phyloP scores from a whole-genome alignment of 1,140 invertebrate species.

The Plectrocnemia conspersa region DNA sequence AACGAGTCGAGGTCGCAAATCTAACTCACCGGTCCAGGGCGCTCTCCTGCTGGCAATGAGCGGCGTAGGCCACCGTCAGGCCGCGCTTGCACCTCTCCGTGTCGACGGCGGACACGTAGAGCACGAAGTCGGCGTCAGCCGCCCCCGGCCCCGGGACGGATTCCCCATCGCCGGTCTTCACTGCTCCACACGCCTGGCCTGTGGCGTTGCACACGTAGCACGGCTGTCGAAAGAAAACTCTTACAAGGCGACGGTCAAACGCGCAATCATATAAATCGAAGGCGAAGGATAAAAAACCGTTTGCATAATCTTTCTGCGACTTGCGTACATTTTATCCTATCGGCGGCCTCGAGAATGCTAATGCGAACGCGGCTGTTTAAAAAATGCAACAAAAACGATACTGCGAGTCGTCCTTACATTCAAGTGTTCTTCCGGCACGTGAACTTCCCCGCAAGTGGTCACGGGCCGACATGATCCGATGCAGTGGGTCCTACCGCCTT shows the following conservation, averaged over 20 bases:
- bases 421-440: conserved; percentile 85
- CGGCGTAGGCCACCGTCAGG: conserved; percentile 92
- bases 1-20: neutral
- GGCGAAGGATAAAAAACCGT: too few species aligned
- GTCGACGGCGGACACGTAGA: conserved; percentile 93
- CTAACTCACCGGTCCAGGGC: conserved; percentile 73
- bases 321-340: too few species aligned
- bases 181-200: conserved; percentile 68
- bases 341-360: neutral
- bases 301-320: too few species aligned
- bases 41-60: conserved; percentile 96
- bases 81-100: conserved; percentile 87
- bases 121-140: conserved; percentile 86
- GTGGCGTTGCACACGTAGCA: conserved; percentile 82
- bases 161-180: conserved; percentile 38
- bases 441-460: conserved; percentile 92
- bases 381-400: neutral
- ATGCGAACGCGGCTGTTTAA: neutral
- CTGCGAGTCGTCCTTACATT: too few species aligned
- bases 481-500: conserved; percentile 80
- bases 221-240: too few species aligned
- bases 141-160: conserved; percentile 64
- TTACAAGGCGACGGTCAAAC: too few species aligned
- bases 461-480: conserved; percentile 76
- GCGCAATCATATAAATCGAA: too few species aligned